phyloP scores from a whole-genome alignment of 2,888 invertebrate genomes.

The Torymus tubicola region DNA sequence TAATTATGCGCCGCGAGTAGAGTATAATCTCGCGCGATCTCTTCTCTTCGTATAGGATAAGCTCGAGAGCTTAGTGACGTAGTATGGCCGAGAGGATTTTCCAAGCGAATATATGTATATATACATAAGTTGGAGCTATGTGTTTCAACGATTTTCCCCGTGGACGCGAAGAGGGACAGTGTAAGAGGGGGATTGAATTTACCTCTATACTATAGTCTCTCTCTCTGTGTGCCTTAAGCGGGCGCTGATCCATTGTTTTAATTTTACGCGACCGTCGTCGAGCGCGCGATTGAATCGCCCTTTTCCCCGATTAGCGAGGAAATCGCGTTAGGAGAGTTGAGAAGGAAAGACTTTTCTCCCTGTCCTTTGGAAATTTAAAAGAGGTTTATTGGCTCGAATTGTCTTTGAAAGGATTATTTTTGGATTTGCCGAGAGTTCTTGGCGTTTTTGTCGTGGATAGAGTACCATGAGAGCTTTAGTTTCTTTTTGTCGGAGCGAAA shows the following conservation, averaged over 20 bases:
- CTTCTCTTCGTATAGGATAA: no score
- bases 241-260: slow-evolving; percentile 35
- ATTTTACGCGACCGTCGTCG: slow-evolving; percentile 24
- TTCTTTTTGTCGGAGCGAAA: no score
- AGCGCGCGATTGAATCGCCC: slow-evolving; percentile 2
- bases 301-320: background rate
- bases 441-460: no score
- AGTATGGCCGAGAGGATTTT: background rate
- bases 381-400: background rate
- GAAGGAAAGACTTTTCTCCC: background rate
- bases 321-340: background rate
- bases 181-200: slow-evolving; percentile 24
- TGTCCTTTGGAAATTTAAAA: background rate
- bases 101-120: background rate
- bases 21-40: slow-evolving; percentile 29
- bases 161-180: background rate
- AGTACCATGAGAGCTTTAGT: no score
- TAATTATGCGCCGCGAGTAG: slow-evolving; percentile 33
- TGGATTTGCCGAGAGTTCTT: no score
- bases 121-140: slow-evolving; percentile 8
- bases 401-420: background rate
- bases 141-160: slow-evolving; percentile 37
- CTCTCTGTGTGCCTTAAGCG: background rate
- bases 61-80: slow-evolving; percentile 30
- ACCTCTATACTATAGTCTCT: background rate